These are phyloP conservation scores for Heloderma charlesbogerti DNA, from an alignment of 2,113 vertebrate species.

Conservation along the genomic window DNA sequence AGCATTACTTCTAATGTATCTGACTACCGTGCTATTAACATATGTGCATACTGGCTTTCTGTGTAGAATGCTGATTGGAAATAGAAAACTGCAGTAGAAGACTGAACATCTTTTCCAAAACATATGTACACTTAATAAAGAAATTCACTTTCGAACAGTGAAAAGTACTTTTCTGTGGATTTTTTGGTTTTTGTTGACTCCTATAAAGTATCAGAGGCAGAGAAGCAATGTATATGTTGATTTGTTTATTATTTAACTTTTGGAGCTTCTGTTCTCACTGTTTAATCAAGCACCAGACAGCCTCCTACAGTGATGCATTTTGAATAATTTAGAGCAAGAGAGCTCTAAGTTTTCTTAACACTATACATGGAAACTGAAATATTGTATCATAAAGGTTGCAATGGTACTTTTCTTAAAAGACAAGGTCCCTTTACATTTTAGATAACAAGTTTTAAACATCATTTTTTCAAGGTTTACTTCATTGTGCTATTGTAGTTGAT, in stretches of 20 bases:
- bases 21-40: not conserved
- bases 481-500: not conserved
- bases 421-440: not conserved
- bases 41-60: slow-evolving; percentile 24
- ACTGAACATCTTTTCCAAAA: slow-evolving; percentile 19
- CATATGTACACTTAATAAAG: slow-evolving; percentile 47
- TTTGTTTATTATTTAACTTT: not conserved
- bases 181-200: not conserved
- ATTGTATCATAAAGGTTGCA: not conserved
- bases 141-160: slow-evolving; percentile 41
- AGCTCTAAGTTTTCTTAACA: not conserved
- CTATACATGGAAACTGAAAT: not conserved
- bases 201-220: not conserved
- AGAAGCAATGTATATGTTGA: not conserved
- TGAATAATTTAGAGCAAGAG: not conserved
- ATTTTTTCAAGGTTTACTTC: not conserved
- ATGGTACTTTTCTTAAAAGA: not conserved
- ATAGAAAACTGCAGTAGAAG: not conserved
- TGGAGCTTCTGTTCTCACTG: not conserved
- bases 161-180: not conserved
- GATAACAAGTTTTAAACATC: not conserved
- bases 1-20: not conserved
- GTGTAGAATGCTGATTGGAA: not conserved
- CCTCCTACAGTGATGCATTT: not conserved
- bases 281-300: not conserved